Conservation (phyloP, 2,113 vertebrate species). For the Proteles cristata region DNA sequence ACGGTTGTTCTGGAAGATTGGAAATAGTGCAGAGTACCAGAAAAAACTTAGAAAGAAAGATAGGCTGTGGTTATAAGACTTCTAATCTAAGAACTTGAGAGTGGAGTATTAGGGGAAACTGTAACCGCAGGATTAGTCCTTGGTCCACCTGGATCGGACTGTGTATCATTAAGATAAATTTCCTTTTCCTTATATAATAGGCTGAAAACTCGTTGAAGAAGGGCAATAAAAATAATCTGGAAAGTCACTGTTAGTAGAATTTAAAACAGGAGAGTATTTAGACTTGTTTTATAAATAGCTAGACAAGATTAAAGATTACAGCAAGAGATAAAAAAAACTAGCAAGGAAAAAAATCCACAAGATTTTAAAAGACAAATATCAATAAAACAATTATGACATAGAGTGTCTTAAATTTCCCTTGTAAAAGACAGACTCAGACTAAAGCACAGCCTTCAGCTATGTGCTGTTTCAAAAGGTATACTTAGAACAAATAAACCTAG, state of each 20-base stretch:
- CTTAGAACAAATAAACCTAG: not conserved
- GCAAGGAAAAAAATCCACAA: not conserved
- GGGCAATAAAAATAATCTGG: not conserved
- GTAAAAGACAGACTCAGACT: not conserved
- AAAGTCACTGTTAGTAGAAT: not conserved
- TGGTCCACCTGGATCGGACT: no score
- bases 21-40: not conserved
- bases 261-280: not conserved
- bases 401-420: not conserved
- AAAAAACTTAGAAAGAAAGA: not conserved
- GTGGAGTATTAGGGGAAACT: no score
- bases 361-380: not conserved
- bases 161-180: not conserved
- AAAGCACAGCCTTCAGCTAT: not conserved
- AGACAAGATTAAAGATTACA: not conserved
- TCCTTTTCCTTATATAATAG: not conserved
- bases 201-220: not conserved
- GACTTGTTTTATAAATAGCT: not conserved
- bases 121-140: rapidly evolving
- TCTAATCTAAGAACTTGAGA: not conserved
- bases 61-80: not conserved
- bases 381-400: not conserved
- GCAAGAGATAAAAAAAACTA: not conserved
- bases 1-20: not conserved
- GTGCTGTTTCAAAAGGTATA: not conserved